Conservation (phyloP, 1,140 invertebrate species). For the Euura lappo region DNA sequence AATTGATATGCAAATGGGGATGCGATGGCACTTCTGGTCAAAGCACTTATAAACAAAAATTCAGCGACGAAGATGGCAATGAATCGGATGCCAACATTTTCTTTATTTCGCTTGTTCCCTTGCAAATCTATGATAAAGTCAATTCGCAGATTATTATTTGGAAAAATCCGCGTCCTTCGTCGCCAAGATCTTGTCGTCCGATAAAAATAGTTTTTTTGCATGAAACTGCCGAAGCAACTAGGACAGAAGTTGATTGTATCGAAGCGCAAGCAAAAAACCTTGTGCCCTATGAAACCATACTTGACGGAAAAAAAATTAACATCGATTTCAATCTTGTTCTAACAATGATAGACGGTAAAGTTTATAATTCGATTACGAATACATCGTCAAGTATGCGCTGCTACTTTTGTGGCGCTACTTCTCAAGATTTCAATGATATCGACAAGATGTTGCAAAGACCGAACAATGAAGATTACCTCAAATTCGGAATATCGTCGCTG, state of each 20-base stretch:
- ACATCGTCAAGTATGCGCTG: conserved; percentile 33
- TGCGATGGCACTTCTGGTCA: no score
- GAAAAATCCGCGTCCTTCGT: no score
- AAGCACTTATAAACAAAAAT: no score
- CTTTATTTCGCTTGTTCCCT: no score
- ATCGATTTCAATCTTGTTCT: not conserved
- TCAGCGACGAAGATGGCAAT: no score
- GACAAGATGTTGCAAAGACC: not conserved
- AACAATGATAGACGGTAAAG: conserved; percentile 41
- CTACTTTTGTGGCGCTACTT: conserved; percentile 34
- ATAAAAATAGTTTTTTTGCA: not conserved
- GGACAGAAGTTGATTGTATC: not conserved
- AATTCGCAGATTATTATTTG: no score
- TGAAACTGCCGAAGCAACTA: not conserved
- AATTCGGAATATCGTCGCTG: not conserved
- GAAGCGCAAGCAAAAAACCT: conserved; percentile 8
- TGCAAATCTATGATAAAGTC: not conserved
- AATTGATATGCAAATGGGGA: not conserved
- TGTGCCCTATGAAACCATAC: not conserved
- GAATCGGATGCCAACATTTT: no score
- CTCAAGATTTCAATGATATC: conserved; percentile 32
- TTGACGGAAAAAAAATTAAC: not conserved
- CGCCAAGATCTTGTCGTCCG: no score
- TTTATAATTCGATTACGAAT: conserved; percentile 53
- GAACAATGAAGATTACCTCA: not conserved